Evolutionary conservation across 1,140 invertebrate species (phyloP).

Genomic region (Triops longicaudatus): DNA sequence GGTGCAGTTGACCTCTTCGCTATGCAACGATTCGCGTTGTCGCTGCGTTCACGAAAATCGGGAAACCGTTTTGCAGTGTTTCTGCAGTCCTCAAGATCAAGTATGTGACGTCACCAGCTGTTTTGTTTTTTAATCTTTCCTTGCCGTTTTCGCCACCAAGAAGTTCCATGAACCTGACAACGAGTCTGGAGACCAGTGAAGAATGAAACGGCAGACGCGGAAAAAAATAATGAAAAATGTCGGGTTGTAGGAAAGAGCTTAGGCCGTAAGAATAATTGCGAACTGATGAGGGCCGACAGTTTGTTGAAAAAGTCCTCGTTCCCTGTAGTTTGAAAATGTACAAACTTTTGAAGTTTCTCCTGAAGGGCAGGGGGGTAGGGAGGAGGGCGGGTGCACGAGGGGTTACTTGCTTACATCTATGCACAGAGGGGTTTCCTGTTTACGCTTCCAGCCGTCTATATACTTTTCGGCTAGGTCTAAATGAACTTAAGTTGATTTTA

Average conservation of each 20-base stretch:
- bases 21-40: background rate
- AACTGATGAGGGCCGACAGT: background rate
- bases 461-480: background rate
- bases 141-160: background rate
- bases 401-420: background rate
- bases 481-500: no score
- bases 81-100: background rate
- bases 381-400: background rate
- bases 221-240: background rate
- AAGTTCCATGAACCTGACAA: background rate
- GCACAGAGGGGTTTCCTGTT: constrained; percentile 2
- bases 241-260: background rate
- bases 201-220: background rate
- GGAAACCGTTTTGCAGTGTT: constrained; percentile 7
- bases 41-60: background rate
- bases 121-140: background rate
- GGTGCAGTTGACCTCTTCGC: constrained; percentile 4
- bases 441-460: background rate
- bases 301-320: background rate
- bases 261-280: background rate
- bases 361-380: background rate
- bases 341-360: background rate
- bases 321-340: background rate
- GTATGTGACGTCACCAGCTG: background rate
- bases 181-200: background rate